Percentiles rank a stretch among this genome's conserved stretches.
These are phyloP conservation scores for Apoda limacodes DNA, from an alignment of 2,888 invertebrate species.

Conservation along the genomic window DNA sequence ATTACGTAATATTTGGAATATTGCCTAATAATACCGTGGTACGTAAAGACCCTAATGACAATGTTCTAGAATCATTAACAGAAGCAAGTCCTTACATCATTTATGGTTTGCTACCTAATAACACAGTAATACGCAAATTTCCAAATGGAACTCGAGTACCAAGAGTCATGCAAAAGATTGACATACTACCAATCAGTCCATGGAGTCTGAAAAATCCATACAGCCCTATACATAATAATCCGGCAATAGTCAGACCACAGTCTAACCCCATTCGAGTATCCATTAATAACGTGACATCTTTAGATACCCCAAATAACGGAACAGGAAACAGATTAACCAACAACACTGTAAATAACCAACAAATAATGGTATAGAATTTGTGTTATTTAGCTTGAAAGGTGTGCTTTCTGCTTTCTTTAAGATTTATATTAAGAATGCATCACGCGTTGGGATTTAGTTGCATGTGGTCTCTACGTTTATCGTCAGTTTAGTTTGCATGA, in stretches of 20 bases:
- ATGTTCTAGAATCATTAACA: conserved; percentile 74
- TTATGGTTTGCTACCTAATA: conserved; percentile 82
- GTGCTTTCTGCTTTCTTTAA: conserved; percentile 47
- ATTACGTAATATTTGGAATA: conserved; percentile 81
- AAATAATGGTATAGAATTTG: conserved; percentile 61
- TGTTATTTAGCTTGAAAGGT: conserved; percentile 62
- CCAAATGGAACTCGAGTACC: conserved; percentile 84
- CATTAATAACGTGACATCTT: conserved; percentile 74
- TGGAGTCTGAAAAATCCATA: conserved; percentile 70
- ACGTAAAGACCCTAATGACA: conserved; percentile 78
- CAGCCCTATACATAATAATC: conserved; percentile 71
- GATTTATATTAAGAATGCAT: conserved; percentile 26
- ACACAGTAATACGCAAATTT: conserved; percentile 82
- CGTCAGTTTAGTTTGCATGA: conserved; percentile 45
- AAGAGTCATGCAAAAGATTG: conserved; percentile 71
- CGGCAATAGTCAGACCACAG: conserved; percentile 67
- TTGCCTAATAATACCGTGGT: conserved; percentile 84
- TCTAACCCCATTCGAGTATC: conserved; percentile 73
- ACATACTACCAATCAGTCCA: conserved; percentile 71
- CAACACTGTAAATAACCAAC: conserved; percentile 68
- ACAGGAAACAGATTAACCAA: conserved; percentile 64
- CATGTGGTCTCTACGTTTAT: conserved; percentile 26
- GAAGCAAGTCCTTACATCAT: conserved; percentile 79
- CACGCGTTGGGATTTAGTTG: conserved; percentile 29
- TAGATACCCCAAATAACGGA: conserved; percentile 70